phyloP scores from a whole-genome alignment of 2,888 invertebrate genomes.

The Argynnis bischoffii region DNA sequence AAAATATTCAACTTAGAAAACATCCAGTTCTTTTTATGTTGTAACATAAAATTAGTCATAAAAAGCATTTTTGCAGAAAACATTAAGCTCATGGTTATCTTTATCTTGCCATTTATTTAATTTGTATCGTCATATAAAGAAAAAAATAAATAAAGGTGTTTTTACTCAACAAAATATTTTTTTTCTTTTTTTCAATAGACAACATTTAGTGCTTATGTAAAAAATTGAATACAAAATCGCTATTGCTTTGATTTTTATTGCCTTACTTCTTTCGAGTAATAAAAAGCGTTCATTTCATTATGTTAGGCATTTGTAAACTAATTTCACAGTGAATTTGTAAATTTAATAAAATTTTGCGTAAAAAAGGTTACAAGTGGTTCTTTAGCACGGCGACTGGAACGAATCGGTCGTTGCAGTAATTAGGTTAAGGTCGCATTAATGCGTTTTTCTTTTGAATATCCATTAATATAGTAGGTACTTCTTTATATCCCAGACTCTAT shows the following conservation, averaged over 20 bases:
- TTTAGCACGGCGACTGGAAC: constrained; percentile 25
- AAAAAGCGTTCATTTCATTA: constrained; percentile 13
- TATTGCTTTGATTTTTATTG: not conserved
- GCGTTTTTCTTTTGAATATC: not conserved
- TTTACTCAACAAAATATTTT: not conserved
- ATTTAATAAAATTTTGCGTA: constrained; percentile 20
- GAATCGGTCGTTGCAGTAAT: constrained; percentile 24
- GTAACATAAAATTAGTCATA: not conserved
- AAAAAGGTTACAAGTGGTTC: constrained; percentile 20
- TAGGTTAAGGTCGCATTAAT: constrained; percentile 24
- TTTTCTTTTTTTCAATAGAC: not conserved
- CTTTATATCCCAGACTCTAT: no score
- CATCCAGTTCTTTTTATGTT: not conserved
- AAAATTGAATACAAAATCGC: not conserved
- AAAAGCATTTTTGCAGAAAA: not conserved
- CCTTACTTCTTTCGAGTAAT: not conserved
- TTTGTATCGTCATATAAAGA: constrained; percentile 2
- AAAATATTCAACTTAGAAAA: no score
- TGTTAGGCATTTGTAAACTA: constrained; percentile 20
- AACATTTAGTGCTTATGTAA: not conserved
- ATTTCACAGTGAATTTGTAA: constrained; percentile 32
- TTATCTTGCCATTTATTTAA: constrained; percentile 20
- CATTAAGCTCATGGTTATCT: not conserved
- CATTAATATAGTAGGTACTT: no score
- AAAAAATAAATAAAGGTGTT: constrained; percentile 6